These are phyloP conservation scores for Semotilus atromaculatus DNA, from an alignment of 2,797 vertebrate genomes.

Conservation along the genomic window DNA sequence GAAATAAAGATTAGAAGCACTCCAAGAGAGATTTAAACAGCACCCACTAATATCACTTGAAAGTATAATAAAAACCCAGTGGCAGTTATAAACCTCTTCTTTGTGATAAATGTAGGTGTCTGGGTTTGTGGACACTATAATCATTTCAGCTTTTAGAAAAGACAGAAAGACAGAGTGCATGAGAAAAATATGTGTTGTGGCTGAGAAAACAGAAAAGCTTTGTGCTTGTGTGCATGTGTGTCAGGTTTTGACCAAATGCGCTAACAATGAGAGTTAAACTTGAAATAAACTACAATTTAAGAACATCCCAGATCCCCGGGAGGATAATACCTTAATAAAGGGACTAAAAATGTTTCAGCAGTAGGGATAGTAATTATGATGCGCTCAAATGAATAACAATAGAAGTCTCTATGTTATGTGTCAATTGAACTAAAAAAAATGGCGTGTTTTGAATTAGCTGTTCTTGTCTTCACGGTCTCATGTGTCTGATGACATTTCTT, in stretches of 20 bases:
- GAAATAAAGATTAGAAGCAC: background rate
- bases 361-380: background rate
- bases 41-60: constrained; percentile 24
- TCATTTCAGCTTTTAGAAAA: constrained; percentile 28
- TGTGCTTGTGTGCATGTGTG: background rate
- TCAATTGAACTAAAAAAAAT: background rate
- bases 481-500: constrained; percentile 6
- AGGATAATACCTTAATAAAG: background rate
- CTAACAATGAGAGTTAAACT: background rate
- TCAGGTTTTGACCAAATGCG: background rate
- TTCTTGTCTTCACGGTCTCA: background rate
- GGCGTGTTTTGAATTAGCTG: background rate
- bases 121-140: constrained; percentile 35
- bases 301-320: background rate
- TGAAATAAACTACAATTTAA: background rate
- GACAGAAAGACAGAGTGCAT: constrained; percentile 16
- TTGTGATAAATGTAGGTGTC: constrained; percentile 43
- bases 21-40: background rate
- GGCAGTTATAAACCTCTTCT: constrained; percentile 58
- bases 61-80: constrained; percentile 52
- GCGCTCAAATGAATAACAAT: background rate
- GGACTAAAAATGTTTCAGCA: no score
- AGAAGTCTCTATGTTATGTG: background rate
- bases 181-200: constrained; percentile 16
- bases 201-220: constrained; percentile 10